These are phyloP conservation scores for Sminthurinus signatus DNA, from an alignment of 1,140 invertebrate genomes.

Conservation along the genomic window DNA sequence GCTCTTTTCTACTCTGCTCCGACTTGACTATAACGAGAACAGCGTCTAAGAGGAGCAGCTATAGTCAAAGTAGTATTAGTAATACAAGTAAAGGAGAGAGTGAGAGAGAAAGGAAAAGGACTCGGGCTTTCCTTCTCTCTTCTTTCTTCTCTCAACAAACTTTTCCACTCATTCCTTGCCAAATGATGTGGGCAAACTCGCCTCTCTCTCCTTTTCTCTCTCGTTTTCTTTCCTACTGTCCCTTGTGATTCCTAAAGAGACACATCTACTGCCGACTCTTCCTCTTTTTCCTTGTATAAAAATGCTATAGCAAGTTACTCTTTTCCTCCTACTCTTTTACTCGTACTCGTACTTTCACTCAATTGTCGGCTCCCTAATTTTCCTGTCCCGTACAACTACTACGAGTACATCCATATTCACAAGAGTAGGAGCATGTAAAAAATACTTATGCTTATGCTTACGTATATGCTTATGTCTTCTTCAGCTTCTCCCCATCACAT, in stretches of 20 bases:
- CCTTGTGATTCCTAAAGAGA: slow-evolving; percentile 28
- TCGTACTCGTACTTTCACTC: slow-evolving; percentile 16
- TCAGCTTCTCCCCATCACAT: neutral
- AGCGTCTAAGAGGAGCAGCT: no score
- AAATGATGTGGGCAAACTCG: slow-evolving; percentile 31
- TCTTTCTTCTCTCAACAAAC: slow-evolving; percentile 21
- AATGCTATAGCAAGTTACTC: slow-evolving; percentile 21
- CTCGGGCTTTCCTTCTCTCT: no score
- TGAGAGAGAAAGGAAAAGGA: no score
- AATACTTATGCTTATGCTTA: no score
- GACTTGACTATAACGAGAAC: no score
- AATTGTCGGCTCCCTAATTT: slow-evolving; percentile 30
- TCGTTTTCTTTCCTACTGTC: slow-evolving; percentile 6
- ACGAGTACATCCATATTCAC: neutral
- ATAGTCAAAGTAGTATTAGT: no score
- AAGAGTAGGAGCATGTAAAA: no score
- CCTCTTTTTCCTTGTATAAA: no score
- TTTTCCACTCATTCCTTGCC: slow-evolving; percentile 29
- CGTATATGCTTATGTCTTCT: neutral
- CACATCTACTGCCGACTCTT: slow-evolving; percentile 6
- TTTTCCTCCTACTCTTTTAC: neutral
- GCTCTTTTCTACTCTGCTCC: no score
- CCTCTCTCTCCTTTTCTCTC: slow-evolving; percentile 9
- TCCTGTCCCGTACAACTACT: slow-evolving; percentile 4
- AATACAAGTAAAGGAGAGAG: no score